A percentile compares a stretch with the other conserved stretches of the same genome.
Conservation (phyloP, 2,797 vertebrate genomes). For the Poeciliopsis paucimaculata region DNA sequence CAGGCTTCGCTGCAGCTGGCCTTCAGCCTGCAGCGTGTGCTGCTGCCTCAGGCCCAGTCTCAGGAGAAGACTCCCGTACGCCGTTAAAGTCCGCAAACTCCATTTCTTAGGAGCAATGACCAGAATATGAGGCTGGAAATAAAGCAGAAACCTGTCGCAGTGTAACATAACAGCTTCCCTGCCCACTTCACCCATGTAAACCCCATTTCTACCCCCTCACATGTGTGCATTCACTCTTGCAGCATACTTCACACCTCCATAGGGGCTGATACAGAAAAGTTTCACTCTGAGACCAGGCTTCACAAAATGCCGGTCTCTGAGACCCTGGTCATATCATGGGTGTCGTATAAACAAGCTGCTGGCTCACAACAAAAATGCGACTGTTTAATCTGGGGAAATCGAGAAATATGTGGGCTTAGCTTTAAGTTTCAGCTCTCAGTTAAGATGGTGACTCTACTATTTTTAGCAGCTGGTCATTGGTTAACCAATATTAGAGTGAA, state of each 20-base stretch:
- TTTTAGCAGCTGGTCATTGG: not conserved
- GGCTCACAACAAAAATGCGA: no score
- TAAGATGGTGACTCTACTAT: not conserved
- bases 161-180: slow-evolving; percentile 20
- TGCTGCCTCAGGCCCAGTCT: slow-evolving; percentile 78
- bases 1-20: slow-evolving; percentile 75
- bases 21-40: slow-evolving; percentile 75
- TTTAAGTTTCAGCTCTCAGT: not conserved
- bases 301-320: no score
- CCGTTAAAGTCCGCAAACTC: slow-evolving; percentile 63
- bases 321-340: no score
- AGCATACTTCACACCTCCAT: no score
- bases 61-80: slow-evolving; percentile 62
- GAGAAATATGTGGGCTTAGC: no score
- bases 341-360: no score
- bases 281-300: no score
- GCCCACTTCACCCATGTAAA: slow-evolving; percentile 24
- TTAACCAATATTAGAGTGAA: not conserved
- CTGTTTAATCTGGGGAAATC: no score
- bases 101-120: slow-evolving; percentile 18
- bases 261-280: no score
- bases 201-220: not conserved
- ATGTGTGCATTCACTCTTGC: no score
- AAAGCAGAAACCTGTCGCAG: slow-evolving; percentile 17
- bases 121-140: slow-evolving; percentile 11